Evolutionary conservation across 2,797 vertebrate species (phyloP), one percentile per base, ranked within the genome.

Genomic region (Crenuchus spilurus): DNA sequence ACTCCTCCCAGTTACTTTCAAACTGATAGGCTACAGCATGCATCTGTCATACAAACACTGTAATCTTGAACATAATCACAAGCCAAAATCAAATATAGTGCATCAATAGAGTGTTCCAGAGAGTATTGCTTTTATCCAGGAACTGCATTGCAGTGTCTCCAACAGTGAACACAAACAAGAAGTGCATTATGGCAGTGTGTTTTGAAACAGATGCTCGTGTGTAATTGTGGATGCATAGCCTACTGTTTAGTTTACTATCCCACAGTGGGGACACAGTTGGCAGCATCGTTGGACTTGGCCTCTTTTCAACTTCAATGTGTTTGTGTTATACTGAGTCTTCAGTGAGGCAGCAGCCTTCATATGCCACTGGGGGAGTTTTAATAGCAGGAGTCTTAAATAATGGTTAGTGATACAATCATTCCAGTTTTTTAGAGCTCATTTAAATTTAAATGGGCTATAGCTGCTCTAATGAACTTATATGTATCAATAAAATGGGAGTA

Each of bases 141-240:
- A 30, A 13, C 31, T 51, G 6, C 13, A 20, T 48, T 64, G 6
- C 42, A 31, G 30, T n/a, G 22, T 63, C 31, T 42, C 33, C 46
- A 22, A 41, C 26, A 20, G 24, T 39, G 8, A 46, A 48, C 13
- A n/a, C 26, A 30, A 30, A 33, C 28, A 49, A 57, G 9, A 26
- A 37, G 62, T 62, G 61, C 14, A 33, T 48, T 14, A n/a, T 31
- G 18, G 63, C 65, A 55, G 37, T 65, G 31, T 33, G 20, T 26
- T 61, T 71, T 18, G 5, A 44, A 75, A 44, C 77, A 79, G 67
- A 74, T 74, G 71, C 61, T 65, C 48, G 54, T 70, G 71, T 33
- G 62, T 65, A 66, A 79, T 71, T 74, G 42, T 42, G 18, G 22
- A 61, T 24, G 52, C 20, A 60, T 11, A 55, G 28, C 61, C 54